Conservation (phyloP, 2,888 invertebrate genomes). For the Agapetus fuscipes region DNA sequence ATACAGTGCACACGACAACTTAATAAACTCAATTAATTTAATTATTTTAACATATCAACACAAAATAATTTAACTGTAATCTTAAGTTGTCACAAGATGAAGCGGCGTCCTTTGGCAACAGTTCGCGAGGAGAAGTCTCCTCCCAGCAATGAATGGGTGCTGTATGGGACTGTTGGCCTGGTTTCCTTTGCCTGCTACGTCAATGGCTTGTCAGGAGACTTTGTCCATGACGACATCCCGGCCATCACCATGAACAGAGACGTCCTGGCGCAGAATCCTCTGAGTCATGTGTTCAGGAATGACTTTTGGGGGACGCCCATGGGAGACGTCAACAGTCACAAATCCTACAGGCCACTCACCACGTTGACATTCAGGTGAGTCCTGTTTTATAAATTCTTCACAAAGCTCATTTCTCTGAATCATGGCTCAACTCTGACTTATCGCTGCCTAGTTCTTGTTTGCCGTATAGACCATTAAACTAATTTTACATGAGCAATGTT, state of each 20-base stretch:
- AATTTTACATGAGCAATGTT: too few relatives aligned
- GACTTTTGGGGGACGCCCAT: constrained; percentile 90
- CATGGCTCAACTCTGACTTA: too few relatives aligned
- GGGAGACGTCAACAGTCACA: constrained; percentile 73
- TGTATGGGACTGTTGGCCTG: constrained; percentile 53
- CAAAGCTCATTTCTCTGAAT: too few relatives aligned
- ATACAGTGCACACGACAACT: too few relatives aligned
- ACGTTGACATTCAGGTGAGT: constrained; percentile 77
- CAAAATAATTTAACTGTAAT: too few relatives aligned
- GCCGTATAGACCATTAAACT: too few relatives aligned
- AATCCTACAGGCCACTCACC: constrained; percentile 78
- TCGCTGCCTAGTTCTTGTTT: too few relatives aligned
- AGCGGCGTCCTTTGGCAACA: constrained; percentile 38
- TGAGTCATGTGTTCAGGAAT: constrained; percentile 57
- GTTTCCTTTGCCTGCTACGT: constrained; percentile 61
- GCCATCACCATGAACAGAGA: constrained; percentile 75
- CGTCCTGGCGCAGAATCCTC: constrained; percentile 57
- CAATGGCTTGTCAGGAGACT: constrained; percentile 68
- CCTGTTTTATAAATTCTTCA: neutral
- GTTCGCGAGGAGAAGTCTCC: constrained; percentile 39
- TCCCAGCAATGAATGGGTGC: constrained; percentile 45
- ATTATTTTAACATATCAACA: too few relatives aligned
- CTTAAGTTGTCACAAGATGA: too few relatives aligned
- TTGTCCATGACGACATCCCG: constrained; percentile 83
- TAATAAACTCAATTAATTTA: too few relatives aligned